Percentiles rank a stretch among this genome's conserved stretches.
phyloP scores from a whole-genome alignment of 2,888 invertebrate species.

The Rhogogaster chlorosoma region DNA sequence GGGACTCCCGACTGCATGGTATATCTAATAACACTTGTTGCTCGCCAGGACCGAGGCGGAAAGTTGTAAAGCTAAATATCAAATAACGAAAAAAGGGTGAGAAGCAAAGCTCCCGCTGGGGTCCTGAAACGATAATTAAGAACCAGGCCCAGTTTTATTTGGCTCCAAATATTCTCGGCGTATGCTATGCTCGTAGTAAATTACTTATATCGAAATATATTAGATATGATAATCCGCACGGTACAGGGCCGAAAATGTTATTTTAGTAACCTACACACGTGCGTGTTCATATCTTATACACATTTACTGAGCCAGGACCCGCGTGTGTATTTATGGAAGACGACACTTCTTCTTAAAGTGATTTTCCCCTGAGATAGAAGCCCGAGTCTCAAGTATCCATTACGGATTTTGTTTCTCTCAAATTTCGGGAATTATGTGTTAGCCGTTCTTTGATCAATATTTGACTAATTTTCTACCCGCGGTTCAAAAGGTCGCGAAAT shows the following conservation, averaged over 20 bases:
- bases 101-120: background rate
- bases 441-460: background rate
- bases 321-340: background rate
- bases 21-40: constrained; percentile 38
- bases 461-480: background rate
- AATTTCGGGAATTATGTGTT: background rate
- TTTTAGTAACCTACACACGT: background rate
- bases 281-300: background rate
- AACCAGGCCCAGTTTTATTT: background rate
- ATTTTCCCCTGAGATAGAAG: background rate
- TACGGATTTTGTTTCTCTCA: background rate
- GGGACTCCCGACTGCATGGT: background rate
- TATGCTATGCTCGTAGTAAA: background rate
- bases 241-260: background rate
- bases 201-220: background rate
- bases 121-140: background rate
- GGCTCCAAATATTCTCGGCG: background rate
- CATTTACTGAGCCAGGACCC: background rate
- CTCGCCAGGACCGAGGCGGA: background rate
- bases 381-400: background rate
- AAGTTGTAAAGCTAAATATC: background rate
- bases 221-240: background rate
- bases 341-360: background rate
- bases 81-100: background rate
- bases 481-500: background rate